phyloP scores from a whole-genome alignment of 2,113 vertebrate species.

The Semnopithecus entellus region DNA sequence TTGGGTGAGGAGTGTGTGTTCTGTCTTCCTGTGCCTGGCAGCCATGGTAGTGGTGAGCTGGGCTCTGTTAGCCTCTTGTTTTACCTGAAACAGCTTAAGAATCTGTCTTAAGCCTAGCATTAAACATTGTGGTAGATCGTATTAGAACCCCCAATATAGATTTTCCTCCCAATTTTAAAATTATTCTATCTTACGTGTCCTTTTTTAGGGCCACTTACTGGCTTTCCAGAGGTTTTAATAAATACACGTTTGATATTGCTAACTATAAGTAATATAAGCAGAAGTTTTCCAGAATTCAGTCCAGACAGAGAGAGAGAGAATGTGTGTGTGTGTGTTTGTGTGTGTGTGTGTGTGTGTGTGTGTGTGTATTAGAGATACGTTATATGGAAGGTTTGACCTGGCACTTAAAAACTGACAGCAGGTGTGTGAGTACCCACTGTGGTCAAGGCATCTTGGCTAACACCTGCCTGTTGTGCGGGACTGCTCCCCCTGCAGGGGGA shows the following conservation, averaged over 20 bases:
- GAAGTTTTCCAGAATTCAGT: neutral
- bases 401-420: neutral
- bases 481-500: conserved; percentile 22
- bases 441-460: neutral
- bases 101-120: neutral
- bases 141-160: neutral
- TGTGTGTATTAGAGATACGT: neutral
- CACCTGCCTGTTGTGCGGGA: neutral
- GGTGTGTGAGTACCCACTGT: neutral
- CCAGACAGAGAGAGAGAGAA: neutral
- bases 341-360: neutral
- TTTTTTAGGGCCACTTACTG: neutral
- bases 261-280: neutral
- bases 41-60: neutral
- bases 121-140: neutral
- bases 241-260: neutral
- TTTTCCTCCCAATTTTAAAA: neutral
- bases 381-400: neutral
- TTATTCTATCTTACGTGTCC: neutral
- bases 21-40: neutral
- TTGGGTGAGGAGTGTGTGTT: neutral
- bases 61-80: neutral
- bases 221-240: conserved; percentile 27
- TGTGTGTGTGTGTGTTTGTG: neutral
- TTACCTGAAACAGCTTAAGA: neutral